Conservation (phyloP, 2,888 invertebrate genomes). For the Hypomecis atomaria region DNA sequence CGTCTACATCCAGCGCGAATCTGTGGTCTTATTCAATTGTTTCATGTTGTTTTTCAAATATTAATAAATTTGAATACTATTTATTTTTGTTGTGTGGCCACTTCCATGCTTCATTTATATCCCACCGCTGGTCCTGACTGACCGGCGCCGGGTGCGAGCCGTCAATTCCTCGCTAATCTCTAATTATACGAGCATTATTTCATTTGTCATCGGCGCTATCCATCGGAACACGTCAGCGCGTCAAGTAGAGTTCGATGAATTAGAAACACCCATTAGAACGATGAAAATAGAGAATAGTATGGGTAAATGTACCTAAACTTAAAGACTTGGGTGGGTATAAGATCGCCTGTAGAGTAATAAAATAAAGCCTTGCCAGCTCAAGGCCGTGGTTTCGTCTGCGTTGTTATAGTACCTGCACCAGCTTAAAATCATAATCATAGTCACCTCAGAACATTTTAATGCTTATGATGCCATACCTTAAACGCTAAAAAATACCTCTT, state of each 20-base stretch:
- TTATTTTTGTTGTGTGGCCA: not conserved
- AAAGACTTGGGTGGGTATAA: no score
- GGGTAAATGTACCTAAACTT: not conserved
- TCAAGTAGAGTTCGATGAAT: conserved; percentile 1
- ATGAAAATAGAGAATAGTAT: not conserved
- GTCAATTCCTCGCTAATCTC: conserved; percentile 69
- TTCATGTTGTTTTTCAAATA: no score
- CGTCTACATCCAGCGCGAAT: no score
- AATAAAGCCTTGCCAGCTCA: no score
- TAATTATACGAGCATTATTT: conserved; percentile 70
- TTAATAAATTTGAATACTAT: not conserved
- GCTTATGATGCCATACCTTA: no score
- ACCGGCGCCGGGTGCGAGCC: conserved; percentile 49
- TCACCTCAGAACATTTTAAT: no score
- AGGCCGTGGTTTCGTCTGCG: no score
- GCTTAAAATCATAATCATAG: no score
- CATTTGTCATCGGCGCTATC: conserved; percentile 53
- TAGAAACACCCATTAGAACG: not conserved
- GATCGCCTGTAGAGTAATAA: no score
- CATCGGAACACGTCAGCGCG: conserved; percentile 18
- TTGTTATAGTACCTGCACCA: no score
- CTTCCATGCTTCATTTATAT: conserved; percentile 1
- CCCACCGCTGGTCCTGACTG: not conserved
- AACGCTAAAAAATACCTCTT: no score
- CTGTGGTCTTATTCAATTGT: no score